These are phyloP conservation scores for Poeciliopsis presidionis DNA, from an alignment of 2,797 vertebrate genomes.

Conservation along the genomic window DNA sequence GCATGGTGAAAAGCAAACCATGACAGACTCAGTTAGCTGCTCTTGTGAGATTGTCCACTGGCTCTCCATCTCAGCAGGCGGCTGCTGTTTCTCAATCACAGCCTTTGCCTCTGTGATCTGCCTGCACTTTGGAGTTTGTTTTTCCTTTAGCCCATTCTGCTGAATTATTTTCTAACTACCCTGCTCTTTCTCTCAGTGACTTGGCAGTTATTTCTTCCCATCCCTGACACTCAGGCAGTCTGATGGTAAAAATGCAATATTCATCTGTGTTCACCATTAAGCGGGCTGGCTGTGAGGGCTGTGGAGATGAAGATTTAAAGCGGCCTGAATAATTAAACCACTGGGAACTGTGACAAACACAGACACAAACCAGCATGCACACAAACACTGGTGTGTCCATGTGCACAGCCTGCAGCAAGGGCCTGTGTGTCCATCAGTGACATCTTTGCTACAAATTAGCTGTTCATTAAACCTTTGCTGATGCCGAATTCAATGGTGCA, in stretches of 20 bases:
- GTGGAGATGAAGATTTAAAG: conserved; percentile 75
- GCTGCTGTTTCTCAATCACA: conserved; percentile 42
- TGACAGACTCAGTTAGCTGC: conserved; percentile 35
- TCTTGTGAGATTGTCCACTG: conserved; percentile 43
- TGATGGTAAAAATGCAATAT: conserved; percentile 69
- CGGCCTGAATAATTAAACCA: conserved; percentile 74
- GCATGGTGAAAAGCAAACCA: conserved; percentile 44
- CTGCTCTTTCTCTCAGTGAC: conserved; percentile 48
- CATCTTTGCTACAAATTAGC: conserved; percentile 35
- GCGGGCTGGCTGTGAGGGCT: conserved; percentile 50
- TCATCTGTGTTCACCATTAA: conserved; percentile 68
- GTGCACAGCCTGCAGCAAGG: conserved; percentile 29
- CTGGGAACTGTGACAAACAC: conserved; percentile 63
- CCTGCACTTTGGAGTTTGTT: conserved; percentile 38
- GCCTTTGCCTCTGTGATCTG: conserved; percentile 35
- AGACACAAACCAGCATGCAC: conserved; percentile 34
- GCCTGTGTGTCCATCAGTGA: conserved; percentile 17
- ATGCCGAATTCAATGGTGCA: conserved; percentile 35
- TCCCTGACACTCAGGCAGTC: conserved; percentile 37
- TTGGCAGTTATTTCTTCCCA: conserved; percentile 47
- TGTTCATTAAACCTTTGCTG: conserved; percentile 48
- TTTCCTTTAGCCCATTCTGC: conserved; percentile 44
- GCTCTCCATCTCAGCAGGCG: conserved; percentile 47
- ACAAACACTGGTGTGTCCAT: conserved; percentile 29
- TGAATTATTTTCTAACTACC: conserved; percentile 33